Conservation (phyloP, 2,797 vertebrate genomes). For the Molossus alvarezi region DNA sequence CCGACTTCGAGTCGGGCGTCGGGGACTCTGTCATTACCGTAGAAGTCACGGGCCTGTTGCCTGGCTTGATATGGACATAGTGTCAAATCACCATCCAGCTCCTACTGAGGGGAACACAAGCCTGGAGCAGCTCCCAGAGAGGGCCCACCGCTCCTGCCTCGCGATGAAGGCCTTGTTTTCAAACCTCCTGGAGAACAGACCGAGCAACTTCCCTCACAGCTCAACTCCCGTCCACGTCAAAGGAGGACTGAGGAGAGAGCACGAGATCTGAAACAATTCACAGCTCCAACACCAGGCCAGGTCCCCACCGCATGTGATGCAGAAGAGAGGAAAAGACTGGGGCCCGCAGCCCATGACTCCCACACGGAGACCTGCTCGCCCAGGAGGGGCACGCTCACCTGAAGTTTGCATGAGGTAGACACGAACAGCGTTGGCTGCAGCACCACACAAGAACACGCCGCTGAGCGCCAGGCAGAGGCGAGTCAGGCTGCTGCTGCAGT, state of each 20-base stretch:
- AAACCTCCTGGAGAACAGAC: rapidly evolving
- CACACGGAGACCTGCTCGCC: rapidly evolving
- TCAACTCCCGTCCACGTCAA: neutral
- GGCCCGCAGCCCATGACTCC: too few relatives aligned
- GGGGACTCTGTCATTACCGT: rapidly evolving
- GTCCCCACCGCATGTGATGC: too few relatives aligned
- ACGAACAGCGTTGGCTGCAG: constrained; percentile 95
- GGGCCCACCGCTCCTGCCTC: neutral
- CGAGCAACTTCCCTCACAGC: neutral
- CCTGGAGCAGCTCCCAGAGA: neutral
- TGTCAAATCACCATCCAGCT: neutral
- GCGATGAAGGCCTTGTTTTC: neutral
- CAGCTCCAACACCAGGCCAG: neutral
- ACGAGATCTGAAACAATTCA: rapidly evolving
- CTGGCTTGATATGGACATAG: too few relatives aligned
- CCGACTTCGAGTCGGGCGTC: neutral
- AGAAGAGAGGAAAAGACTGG: neutral
- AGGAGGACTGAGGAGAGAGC: neutral
- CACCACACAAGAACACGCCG: constrained; percentile 96
- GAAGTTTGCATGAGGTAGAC: constrained; percentile 98
- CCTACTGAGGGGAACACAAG: neutral
- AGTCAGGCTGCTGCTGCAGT: constrained; percentile 92
- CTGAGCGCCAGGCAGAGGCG: constrained; percentile 94
- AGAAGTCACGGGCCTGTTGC: rapidly evolving
- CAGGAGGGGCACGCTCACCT: constrained; percentile 90